Base-by-base conservation (phyloP, 2,888 invertebrate species). In the Aphelenchoides bicaudatus region DNA sequence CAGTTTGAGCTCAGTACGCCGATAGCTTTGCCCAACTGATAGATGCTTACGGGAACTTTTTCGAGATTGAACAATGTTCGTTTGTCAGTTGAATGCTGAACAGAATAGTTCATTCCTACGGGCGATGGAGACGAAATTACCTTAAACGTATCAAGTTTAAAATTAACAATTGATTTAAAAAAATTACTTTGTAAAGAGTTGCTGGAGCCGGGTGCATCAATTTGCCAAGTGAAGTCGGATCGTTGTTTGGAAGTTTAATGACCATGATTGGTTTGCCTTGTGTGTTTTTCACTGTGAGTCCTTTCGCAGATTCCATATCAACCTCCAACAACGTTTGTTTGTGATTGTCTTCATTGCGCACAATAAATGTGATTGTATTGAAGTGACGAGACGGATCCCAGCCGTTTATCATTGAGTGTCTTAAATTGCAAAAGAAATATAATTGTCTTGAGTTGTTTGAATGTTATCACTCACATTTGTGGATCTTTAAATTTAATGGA, bases 1-100 rank as follows among this genome's bases (percentile, higher is more conserved):
- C 67, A 67, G 54, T 67, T 52, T n/a, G 50, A 57, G 16, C 57
- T 56, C n/a, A 67, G 50, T 8, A 68, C 10, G n/a, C 70, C 67
- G 39, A 67, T 37, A 21, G 60, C 57, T 47, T 67, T 67, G 37
- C 59, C 67, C 23, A 67, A 39, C 6, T 56, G 66, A 61, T 70
- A 67, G 8, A 67, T 39, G n/a, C 58, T 56, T 21, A 68, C 58
- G 10, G 53, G 39, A 4, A 52, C 56, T 37, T 59, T 62, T 59
- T n/a, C n/a, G n/a, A n/a, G n/a, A n/a, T n/a, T 66, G 13, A 53
- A 31, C 3, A 59, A 59, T 16, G 65, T 47, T 39, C 29, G 30
- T 13, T 23, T 25, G 10, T 8, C 21, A 6, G 39, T 49, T 49
- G 28, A 37, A 3, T 51, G 27, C 3, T 37, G 19, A 21, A 61